These are phyloP conservation scores for Gephyroberyx darwinii DNA, from an alignment of 2,797 vertebrate genomes.

Conservation along the genomic window DNA sequence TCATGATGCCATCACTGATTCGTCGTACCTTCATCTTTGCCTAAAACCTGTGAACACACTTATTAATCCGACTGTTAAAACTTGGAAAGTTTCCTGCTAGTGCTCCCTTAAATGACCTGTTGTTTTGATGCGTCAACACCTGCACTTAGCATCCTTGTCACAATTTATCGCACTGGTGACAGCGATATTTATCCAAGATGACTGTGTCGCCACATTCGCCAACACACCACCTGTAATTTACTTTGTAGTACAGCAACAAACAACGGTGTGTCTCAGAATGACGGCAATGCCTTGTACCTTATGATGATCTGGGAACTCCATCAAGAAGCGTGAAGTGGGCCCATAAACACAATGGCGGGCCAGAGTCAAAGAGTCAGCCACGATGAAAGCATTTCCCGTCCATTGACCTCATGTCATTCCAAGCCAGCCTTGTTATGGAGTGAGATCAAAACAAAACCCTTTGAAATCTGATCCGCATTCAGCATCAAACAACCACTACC, in stretches of 20 bases:
- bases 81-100: neutral
- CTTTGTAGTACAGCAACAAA: conserved; percentile 3
- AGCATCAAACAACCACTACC: conserved; percentile 73
- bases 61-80: neutral
- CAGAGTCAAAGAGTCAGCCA: conserved; percentile 65
- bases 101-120: too few species aligned
- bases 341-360: conserved; percentile 74
- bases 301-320: conserved; percentile 61
- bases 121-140: neutral
- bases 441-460: conserved; percentile 75
- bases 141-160: conserved; percentile 1
- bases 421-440: conserved; percentile 62
- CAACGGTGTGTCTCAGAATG: conserved; percentile 5
- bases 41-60: neutral
- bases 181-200: neutral
- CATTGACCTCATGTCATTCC: conserved; percentile 73
- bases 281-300: conserved; percentile 6
- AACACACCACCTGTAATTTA: neutral
- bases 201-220: neutral
- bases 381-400: conserved; percentile 82
- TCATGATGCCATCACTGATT: conserved; percentile 8
- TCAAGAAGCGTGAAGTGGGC: conserved; percentile 53
- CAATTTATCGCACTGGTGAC: conserved; percentile 1
- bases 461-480: conserved; percentile 76
- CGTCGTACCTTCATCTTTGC: conserved; percentile 20